phyloP scores from a whole-genome alignment of 2,888 invertebrate genomes.

The Tanypteryx hageni region DNA sequence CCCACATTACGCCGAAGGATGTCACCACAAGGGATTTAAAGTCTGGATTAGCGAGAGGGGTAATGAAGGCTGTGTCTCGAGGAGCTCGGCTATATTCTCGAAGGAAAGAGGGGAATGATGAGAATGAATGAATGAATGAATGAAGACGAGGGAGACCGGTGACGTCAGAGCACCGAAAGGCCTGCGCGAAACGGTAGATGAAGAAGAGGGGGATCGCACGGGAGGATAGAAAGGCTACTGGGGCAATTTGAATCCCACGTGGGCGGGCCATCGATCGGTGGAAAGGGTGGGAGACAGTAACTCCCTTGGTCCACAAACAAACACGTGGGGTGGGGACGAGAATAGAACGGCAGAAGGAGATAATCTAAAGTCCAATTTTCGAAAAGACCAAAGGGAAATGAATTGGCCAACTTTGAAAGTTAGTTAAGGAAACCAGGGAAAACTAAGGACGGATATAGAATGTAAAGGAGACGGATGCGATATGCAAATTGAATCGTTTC shows the following conservation, averaged over 20 bases:
- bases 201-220: neutral
- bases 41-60: neutral
- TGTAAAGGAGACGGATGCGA: no score
- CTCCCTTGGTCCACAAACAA: slow-evolving; percentile 41
- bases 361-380: neutral
- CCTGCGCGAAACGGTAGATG: neutral
- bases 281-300: slow-evolving; percentile 1
- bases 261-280: neutral
- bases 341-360: neutral
- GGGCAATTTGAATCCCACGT: slow-evolving; percentile 31
- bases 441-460: neutral
- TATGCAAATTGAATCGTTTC: no score
- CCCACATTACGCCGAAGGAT: neutral
- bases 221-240: neutral
- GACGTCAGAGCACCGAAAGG: slow-evolving; percentile 10
- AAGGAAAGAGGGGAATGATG: neutral
- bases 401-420: neutral
- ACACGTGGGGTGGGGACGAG: slow-evolving; percentile 9
- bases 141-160: neutral
- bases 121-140: slow-evolving; percentile 33
- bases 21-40: neutral
- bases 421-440: neutral
- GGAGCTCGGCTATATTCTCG: neutral
- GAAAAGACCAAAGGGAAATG: neutral
- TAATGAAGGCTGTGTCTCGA: neutral